Percentiles rank a stretch among this genome's conserved stretches.
Evolutionary conservation across 2,797 vertebrate species (phyloP).

Genomic region (Myotis daubentonii): DNA sequence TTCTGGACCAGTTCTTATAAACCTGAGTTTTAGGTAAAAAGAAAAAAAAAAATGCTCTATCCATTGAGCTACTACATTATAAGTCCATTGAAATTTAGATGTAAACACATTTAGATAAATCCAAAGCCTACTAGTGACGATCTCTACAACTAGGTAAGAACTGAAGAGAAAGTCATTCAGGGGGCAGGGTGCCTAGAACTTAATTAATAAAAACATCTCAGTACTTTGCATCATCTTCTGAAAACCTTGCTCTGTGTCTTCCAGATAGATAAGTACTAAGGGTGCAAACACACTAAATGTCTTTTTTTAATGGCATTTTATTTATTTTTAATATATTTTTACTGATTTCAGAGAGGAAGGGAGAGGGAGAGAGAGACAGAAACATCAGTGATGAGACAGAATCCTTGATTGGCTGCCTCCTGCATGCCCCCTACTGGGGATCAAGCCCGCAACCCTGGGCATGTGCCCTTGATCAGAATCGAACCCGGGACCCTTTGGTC

Average conservation of each 20-base stretch:
- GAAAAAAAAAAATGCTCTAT: too few species aligned
- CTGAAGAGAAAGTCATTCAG: not conserved
- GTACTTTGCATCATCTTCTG: not conserved
- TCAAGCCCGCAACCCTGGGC: too few species aligned
- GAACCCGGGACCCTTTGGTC: too few species aligned
- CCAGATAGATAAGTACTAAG: not conserved
- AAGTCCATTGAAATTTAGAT: not conserved
- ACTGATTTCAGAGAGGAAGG: too few species aligned
- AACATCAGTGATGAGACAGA: too few species aligned
- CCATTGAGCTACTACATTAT: not conserved
- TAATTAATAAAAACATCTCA: not conserved
- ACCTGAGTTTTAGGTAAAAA: not conserved
- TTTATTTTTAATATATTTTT: too few species aligned
- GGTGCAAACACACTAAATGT: not conserved
- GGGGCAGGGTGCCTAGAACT: not conserved
- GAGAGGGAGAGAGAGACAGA: too few species aligned
- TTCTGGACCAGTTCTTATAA: not conserved
- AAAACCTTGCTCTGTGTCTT: not conserved
- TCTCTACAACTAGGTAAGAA: not conserved
- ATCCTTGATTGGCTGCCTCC: too few species aligned
- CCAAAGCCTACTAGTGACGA: not conserved
- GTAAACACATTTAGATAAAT: not conserved
- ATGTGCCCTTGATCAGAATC: too few species aligned
- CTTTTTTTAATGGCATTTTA: too few species aligned
- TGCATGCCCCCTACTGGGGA: too few species aligned